Conservation (phyloP, 2,888 invertebrate genomes). For the Plebejus argus region DNA sequence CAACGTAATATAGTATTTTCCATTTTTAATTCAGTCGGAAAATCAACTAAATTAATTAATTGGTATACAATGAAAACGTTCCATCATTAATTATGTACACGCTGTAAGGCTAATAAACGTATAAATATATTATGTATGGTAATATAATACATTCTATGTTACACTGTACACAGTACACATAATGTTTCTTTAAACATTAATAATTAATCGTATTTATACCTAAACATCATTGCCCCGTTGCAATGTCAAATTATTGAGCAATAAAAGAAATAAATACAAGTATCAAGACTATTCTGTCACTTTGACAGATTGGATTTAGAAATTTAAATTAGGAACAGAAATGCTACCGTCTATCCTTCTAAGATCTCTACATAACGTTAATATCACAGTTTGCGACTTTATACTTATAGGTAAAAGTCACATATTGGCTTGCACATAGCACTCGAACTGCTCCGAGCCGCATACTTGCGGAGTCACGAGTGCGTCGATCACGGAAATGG, state of each 20-base stretch:
- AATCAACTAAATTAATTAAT: not conserved
- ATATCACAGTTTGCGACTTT: constrained; percentile 58
- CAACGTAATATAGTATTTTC: not conserved
- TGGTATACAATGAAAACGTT: not conserved
- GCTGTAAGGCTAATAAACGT: not conserved
- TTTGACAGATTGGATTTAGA: constrained; percentile 11
- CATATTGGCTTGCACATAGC: constrained; percentile 36
- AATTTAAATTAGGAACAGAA: constrained; percentile 40
- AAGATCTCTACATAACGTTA: constrained; percentile 45
- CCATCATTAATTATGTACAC: not conserved
- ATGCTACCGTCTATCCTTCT: constrained; percentile 38
- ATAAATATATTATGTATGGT: not conserved
- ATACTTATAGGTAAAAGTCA: constrained; percentile 39
- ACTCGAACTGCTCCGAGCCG: not conserved
- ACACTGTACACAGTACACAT: too few relatives aligned
- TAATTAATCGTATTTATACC: not conserved
- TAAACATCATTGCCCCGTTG: constrained; percentile 10
- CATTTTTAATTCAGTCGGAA: not conserved
- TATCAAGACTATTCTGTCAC: constrained; percentile 18
- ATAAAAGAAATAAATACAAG: constrained; percentile 11
- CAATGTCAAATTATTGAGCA: constrained; percentile 15
- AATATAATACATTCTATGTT: not conserved
- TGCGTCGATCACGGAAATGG: not conserved
- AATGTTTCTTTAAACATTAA: not conserved
- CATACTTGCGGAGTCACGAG: constrained; percentile 14